Conservation (phyloP, 2,113 vertebrate species). For the Brachionichthys hirsutus region DNA sequence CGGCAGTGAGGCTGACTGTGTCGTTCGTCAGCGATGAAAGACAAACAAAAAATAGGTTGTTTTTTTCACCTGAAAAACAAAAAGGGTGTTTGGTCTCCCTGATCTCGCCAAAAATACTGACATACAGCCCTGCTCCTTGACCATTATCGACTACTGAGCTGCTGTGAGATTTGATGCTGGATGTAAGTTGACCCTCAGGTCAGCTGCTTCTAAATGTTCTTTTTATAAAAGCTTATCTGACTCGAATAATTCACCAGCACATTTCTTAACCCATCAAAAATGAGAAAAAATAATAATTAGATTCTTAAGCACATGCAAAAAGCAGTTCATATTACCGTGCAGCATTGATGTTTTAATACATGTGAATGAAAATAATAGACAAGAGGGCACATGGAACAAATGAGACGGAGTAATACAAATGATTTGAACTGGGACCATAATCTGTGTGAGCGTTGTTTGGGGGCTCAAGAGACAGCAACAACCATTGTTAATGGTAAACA, state of each 20-base stretch:
- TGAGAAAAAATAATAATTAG: neutral
- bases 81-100: slow-evolving; percentile 37
- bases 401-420: slow-evolving; percentile 64
- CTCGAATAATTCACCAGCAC: slow-evolving; percentile 14
- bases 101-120: slow-evolving; percentile 37
- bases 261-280: slow-evolving; percentile 1
- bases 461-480: slow-evolving; percentile 55
- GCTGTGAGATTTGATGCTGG: slow-evolving; percentile 34
- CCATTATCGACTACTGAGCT: slow-evolving; percentile 36
- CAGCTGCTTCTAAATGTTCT: slow-evolving; percentile 20
- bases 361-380: slow-evolving; percentile 45
- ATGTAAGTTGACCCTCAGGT: slow-evolving; percentile 29
- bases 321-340: neutral
- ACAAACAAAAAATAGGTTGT: slow-evolving; percentile 12
- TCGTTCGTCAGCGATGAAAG: slow-evolving; percentile 10
- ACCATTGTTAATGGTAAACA: slow-evolving; percentile 73
- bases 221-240: slow-evolving; percentile 12
- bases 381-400: slow-evolving; percentile 62
- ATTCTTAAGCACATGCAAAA: slow-evolving; percentile 7
- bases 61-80: slow-evolving; percentile 47
- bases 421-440: slow-evolving; percentile 59
- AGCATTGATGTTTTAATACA: slow-evolving; percentile 17
- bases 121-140: slow-evolving; percentile 21
- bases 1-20: slow-evolving; percentile 29
- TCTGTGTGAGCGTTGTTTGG: slow-evolving; percentile 52